These are phyloP conservation scores for Tokudaia tokunoshimensis DNA, from an alignment of 2,797 vertebrate genomes.

Conservation along the genomic window DNA sequence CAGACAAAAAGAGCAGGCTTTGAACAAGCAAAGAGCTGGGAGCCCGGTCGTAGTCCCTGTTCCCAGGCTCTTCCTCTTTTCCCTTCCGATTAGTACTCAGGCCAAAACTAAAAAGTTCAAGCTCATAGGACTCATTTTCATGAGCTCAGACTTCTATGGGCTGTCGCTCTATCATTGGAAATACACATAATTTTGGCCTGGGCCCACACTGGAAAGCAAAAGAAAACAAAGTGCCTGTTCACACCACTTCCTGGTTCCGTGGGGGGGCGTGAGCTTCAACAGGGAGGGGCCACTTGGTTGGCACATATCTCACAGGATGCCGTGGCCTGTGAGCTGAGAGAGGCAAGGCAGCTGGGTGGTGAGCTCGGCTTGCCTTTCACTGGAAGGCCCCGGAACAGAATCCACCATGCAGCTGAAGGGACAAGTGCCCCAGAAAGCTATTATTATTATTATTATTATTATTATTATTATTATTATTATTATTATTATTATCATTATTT, in stretches of 20 bases:
- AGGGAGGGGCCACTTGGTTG: not conserved
- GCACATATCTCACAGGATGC: not conserved
- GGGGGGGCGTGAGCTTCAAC: not conserved
- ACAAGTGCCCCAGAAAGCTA: not conserved
- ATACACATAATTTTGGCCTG: not conserved
- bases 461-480: too few relatives aligned
- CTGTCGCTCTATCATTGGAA: not conserved
- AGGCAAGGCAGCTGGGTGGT: not conserved
- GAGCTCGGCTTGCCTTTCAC: not conserved
- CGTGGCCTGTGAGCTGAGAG: not conserved
- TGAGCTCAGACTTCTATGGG: not conserved
- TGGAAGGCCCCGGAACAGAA: not conserved
- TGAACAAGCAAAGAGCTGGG: not conserved
- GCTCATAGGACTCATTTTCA: not conserved
- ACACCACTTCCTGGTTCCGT: conserved; percentile 51
- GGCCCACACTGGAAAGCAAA: conserved; percentile 47
- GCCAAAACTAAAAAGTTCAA: not conserved
- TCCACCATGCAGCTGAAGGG: not conserved
- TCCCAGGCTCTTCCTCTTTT: not conserved
- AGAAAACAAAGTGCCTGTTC: not conserved
- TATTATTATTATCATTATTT: too few relatives aligned
- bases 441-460: too few relatives aligned
- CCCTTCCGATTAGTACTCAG: not conserved
- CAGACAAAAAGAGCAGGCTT: conserved; percentile 17
- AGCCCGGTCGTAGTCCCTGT: not conserved